Evolutionary conservation across 2,113 vertebrate species (phyloP), one percentile per base, ranked within the genome.

Genomic region (Campylomormyrus tamandua): DNA sequence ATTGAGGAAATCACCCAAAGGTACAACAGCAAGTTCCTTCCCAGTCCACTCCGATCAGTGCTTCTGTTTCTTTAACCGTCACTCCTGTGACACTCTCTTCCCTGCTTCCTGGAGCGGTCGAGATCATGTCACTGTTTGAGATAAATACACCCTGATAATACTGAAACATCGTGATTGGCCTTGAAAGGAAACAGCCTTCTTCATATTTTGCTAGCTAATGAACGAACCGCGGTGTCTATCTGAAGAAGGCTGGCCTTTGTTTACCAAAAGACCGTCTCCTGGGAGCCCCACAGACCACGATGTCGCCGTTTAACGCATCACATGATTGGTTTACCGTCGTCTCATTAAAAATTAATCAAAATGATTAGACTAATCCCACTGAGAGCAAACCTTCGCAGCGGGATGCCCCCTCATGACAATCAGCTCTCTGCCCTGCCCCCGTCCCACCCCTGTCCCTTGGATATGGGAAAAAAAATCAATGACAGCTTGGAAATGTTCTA

Each of bases 241-340:
- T 13, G 13, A 31, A 74, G 45, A 49, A 74, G 24, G 13, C 31
- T 80, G 42, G 17, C 27, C 49, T n/a, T 53, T 89, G 89, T 90
- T 90, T 90, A 70, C 56, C 13, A 52, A 49, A 84, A 84, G 58
- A 90, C 83, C 66, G 49, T 50, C 88, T 85, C 80, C 66, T 58
- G 56, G 83, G 90, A 88, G 92, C 91, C 87, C 92, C 93, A 92
- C 94, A 90, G 94, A 94, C 94, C 96, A 95, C 96, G 95, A 96
- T 94, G 97, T 96, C 95, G 96, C 93, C 95, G 96, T 96, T 96
- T 95, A 96, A 97, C 96, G 96, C 93, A 91, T 94, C 93, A 94
- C 93, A 94, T 96, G 96, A 97, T 97, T 96, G 97, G 97, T 97
- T 98, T 97, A 97, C 93, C 90, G 96, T 96, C 95, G 93, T 95